phyloP scores from a whole-genome alignment of 2,888 invertebrate genomes.

The Cistogaster globosa region DNA sequence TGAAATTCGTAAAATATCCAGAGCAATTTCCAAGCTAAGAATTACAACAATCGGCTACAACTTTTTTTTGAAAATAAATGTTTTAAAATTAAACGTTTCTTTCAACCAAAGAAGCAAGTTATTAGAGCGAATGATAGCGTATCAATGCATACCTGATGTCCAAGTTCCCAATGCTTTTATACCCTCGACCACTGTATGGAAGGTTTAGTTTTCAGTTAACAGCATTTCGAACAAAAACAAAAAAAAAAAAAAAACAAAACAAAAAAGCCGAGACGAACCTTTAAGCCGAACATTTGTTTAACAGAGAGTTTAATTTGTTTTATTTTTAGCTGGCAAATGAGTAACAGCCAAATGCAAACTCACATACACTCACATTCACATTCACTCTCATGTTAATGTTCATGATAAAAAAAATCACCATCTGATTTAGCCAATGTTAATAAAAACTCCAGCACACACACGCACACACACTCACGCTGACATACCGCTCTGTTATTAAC shows the following conservation, averaged over 20 bases:
- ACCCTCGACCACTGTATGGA: conserved; percentile 78
- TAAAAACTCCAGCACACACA: background rate
- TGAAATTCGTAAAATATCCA: conserved; percentile 56
- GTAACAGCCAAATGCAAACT: conserved; percentile 35
- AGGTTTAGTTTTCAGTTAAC: conserved; percentile 67
- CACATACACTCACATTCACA: conserved; percentile 10
- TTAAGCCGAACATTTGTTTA: conserved; percentile 68
- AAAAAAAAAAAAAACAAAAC: conserved; percentile 3
- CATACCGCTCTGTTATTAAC: conserved; percentile 52
- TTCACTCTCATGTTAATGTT: conserved; percentile 13
- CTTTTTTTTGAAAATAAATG: conserved; percentile 64
- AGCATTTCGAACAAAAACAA: conserved; percentile 44
- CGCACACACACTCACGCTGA: background rate
- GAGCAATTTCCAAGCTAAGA: conserved; percentile 76
- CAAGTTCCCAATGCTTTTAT: conserved; percentile 87
- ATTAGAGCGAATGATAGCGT: conserved; percentile 87
- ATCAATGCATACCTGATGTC: conserved; percentile 87
- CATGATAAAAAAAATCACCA: conserved; percentile 62
- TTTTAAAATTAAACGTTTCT: conserved; percentile 71
- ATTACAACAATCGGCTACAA: conserved; percentile 82
- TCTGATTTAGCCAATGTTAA: conserved; percentile 58
- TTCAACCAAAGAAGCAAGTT: conserved; percentile 83
- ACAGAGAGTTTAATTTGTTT: conserved; percentile 65
- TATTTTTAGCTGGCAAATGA: conserved; percentile 57
- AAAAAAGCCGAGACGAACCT: conserved; percentile 59